phyloP scores from a whole-genome alignment of 2,113 vertebrate species.

The Saguinus imperator region DNA sequence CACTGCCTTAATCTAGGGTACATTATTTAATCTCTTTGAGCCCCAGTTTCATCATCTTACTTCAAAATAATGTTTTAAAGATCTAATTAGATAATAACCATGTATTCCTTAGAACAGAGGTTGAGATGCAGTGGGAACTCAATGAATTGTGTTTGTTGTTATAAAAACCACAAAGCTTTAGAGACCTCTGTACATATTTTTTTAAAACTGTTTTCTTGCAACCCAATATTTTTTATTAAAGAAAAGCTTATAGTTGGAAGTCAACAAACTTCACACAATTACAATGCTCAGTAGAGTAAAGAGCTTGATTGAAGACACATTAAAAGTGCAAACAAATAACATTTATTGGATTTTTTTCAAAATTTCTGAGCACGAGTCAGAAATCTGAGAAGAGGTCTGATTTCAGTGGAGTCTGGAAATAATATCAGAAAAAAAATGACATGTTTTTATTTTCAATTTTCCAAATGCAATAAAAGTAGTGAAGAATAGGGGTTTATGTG shows the following conservation, averaged over 20 bases:
- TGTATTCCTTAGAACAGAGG: neutral
- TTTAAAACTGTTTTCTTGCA: neutral
- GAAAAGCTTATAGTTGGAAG: neutral
- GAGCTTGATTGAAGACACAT: neutral
- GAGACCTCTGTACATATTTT: neutral
- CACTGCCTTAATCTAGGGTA: neutral
- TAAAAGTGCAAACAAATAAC: neutral
- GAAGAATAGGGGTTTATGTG: neutral
- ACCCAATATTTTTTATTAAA: neutral
- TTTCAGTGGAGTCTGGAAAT: neutral
- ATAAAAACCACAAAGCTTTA: neutral
- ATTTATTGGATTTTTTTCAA: neutral
- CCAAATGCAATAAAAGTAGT: neutral
- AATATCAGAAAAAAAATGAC: neutral
- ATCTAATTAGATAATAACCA: neutral
- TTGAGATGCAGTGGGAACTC: neutral
- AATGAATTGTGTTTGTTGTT: neutral
- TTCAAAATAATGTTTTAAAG: neutral
- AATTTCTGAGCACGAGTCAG: neutral
- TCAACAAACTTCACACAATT: neutral
- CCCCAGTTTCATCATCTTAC: neutral
- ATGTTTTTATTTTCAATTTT: neutral
- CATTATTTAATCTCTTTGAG: neutral
- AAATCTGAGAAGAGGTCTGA: neutral
- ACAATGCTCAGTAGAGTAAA: neutral